Base-by-base conservation (phyloP, 2,797 vertebrate genomes). In the Rhynchonycteris naso region DNA sequence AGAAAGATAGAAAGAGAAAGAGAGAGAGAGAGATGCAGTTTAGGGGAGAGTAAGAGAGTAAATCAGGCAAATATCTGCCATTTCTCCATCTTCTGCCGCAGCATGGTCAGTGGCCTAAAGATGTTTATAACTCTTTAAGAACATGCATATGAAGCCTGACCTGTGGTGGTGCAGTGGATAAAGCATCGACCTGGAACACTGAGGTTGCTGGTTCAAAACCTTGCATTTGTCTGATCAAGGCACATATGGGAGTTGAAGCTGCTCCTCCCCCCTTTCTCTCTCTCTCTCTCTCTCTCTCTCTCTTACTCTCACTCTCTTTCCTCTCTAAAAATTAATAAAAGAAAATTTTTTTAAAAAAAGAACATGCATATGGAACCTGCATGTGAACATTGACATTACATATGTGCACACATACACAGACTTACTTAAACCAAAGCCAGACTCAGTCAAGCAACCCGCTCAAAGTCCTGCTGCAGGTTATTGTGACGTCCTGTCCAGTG, bases 11-110 rank as follows among this genome's bases (percentile, higher is more conserved):
- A 61, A 7, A 28, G 69, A 4, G 5, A 68, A 58, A 54, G 88
- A 50, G n/a, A 35, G 33, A 52, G 3, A n/a, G 61, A 19, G 18
- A 30, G n/a, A n/a, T 33, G 47, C 38, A 28, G 18, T 38, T 79
- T 72, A 89, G 50, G 38, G 38, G 50, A 93, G 19, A 90, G 26
- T 4, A 52, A 65, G 79, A 94, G 33, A 76, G 54, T 19, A 52
- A 83, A 33, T 38, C 12, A 21, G 50, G 19, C 43, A 87, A 68
- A 63, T 56, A 43, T 33, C 59, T 56, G 61, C 11, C 5, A 18
- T 71, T 80, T 24, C 30, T 91, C 59, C 16, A 28, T 69, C 59
- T 74, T 91, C 33, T 4, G 26, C 56, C 86, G 28, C 74, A 86
- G 78, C 83, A 33, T 75, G 54, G 24, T 47, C 71, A 26, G 2